Evolutionary conservation across 2,888 invertebrate genomes (phyloP).

Genomic region (Masnerella sp.): DNA sequence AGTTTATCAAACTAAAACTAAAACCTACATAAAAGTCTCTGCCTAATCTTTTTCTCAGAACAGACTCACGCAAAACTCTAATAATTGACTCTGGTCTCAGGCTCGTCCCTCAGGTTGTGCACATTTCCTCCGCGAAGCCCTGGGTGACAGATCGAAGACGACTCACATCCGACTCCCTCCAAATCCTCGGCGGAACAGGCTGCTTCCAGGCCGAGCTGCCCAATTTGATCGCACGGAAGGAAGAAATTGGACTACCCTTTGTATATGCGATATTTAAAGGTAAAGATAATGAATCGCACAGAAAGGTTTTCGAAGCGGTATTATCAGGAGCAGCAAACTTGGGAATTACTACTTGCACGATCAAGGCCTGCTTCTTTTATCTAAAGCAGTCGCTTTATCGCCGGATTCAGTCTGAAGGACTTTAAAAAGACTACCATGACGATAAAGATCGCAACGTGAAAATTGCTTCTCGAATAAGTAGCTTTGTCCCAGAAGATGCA

Average conservation of each 20-base stretch:
- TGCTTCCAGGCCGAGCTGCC: too few species aligned
- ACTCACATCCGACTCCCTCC: too few species aligned
- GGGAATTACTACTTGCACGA: background rate
- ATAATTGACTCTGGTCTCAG: too few species aligned
- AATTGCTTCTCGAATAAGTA: background rate
- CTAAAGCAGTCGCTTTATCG: background rate
- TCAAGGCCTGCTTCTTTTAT: background rate
- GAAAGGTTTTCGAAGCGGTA: conserved; percentile 9
- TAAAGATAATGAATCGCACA: conserved; percentile 10
- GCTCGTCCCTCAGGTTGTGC: too few species aligned
- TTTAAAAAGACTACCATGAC: background rate
- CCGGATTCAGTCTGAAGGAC: background rate
- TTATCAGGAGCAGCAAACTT: background rate
- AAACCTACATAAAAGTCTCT: too few species aligned
- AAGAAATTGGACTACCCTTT: conserved; percentile 20
- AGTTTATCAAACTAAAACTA: too few species aligned
- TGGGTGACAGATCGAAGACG: too few species aligned
- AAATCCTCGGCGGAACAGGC: too few species aligned
- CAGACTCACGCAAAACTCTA: too few species aligned
- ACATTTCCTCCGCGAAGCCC: too few species aligned
- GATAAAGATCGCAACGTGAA: background rate
- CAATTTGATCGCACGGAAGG: too few species aligned
- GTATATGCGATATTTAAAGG: conserved; percentile 18
- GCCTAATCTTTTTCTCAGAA: too few species aligned
- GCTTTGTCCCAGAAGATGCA: background rate